Percentiles rank a stretch among this genome's conserved stretches.
phyloP scores from a whole-genome alignment of 2,888 invertebrate species.

The Pandemis heparana region DNA sequence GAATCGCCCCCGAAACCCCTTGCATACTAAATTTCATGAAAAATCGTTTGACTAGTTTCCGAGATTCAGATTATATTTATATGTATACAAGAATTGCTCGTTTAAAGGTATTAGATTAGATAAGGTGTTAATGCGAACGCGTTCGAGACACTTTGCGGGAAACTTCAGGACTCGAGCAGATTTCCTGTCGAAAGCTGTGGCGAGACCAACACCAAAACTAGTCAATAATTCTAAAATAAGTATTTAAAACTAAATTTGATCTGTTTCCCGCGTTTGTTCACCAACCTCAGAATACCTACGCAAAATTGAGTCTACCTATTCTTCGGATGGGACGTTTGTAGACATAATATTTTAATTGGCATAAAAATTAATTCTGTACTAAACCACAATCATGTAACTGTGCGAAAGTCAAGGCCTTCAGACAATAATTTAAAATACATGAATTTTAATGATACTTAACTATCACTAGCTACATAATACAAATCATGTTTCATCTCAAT shows the following conservation, averaged over 20 bases:
- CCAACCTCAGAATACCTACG: not conserved
- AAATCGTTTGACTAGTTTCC: too few species aligned
- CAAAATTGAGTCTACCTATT: not conserved
- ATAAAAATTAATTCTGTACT: slow-evolving; percentile 9
- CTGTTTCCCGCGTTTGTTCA: not conserved
- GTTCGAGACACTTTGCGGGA: too few species aligned
- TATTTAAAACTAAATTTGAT: not conserved
- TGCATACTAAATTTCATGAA: too few species aligned
- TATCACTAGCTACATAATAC: slow-evolving; percentile 29
- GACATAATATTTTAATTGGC: not conserved
- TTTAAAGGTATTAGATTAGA: too few species aligned
- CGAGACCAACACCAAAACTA: too few species aligned
- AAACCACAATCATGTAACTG: slow-evolving; percentile 8
- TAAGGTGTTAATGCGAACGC: too few species aligned
- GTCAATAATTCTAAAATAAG: too few species aligned
- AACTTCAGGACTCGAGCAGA: too few species aligned
- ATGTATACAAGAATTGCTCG: too few species aligned
- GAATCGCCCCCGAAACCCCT: too few species aligned
- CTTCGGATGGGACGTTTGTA: not conserved
- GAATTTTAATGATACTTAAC: slow-evolving; percentile 34
- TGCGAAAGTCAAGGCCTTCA: slow-evolving; percentile 8
- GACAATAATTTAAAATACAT: slow-evolving; percentile 29
- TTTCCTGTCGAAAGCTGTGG: too few species aligned
- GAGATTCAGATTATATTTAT: too few species aligned
- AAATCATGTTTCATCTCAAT: slow-evolving; percentile 14